Percentiles rank a stretch among this genome's conserved stretches.
Evolutionary conservation across 2,113 vertebrate species (phyloP).

Genomic region (Lates calcarifer): DNA sequence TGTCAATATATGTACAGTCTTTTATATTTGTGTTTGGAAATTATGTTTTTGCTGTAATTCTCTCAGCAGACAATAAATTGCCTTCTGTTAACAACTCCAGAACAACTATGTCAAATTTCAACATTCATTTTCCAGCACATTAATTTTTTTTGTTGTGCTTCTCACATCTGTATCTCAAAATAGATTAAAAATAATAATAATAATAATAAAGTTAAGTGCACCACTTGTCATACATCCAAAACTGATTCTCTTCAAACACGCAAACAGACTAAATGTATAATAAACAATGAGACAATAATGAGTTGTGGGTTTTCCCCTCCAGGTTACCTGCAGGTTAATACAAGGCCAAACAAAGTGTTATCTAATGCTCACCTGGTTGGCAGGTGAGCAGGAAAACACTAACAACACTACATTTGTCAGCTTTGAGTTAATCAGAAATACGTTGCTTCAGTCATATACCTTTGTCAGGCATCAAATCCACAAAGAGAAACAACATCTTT

Average conservation of each 20-base stretch:
- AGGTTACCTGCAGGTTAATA: conserved; percentile 2
- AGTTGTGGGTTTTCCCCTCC: neutral
- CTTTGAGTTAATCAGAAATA: too few species aligned
- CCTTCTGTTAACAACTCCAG: conserved; percentile 8
- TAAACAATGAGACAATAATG: neutral
- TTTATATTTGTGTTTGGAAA: conserved; percentile 1
- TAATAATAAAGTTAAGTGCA: neutral
- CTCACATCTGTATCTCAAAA: neutral
- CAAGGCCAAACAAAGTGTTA: neutral
- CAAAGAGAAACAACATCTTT: neutral
- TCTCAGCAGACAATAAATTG: neutral
- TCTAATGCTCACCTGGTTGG: too few species aligned
- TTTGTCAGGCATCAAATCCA: conserved; percentile 3
- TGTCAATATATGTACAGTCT: conserved; percentile 17
- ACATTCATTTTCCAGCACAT: conserved; percentile 5
- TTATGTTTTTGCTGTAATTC: neutral
- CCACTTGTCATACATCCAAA: neutral
- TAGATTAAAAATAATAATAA: neutral
- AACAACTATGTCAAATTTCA: conserved; percentile 22
- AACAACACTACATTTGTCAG: neutral
- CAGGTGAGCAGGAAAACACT: neutral
- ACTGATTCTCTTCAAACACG: neutral
- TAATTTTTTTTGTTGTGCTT: neutral
- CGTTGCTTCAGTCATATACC: too few species aligned
- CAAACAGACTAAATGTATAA: neutral